Evolutionary conservation across 2,888 invertebrate genomes (phyloP), one percentile per base, ranked within the genome.

Genomic region (Oligia strigilis): DNA sequence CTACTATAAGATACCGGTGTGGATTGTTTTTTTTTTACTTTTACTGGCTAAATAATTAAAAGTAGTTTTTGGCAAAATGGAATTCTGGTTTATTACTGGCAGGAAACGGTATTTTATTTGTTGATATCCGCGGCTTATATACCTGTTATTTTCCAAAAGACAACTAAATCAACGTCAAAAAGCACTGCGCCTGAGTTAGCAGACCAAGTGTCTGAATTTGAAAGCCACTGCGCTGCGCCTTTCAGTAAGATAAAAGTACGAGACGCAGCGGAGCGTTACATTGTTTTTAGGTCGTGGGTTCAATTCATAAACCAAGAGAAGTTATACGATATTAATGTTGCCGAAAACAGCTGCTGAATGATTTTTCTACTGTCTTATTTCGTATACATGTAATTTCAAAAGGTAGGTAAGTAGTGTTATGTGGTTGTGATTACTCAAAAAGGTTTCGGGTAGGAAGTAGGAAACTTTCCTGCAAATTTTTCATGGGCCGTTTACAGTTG

Each of bases 271-370:
- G 64, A 70, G 80, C 82, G 77, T 64, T 40, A 36, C 80, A 11
- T 29, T 14, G 77, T 64, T 80, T 82, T 43, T 64, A 76, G 82
- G 76, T 82, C 80, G 69, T 76, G 76, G 40, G 23, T 64, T 75
- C 29, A 62, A 75, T 76, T 82, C 40, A 49, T 65, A 40, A 43
- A 29, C 8, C 17, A 64, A 49, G 9, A 71, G 23, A 70, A 49
- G 46, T 19, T 49, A 49, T 29, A 55, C 23, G 14, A 71, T 36
- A 29, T 29, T 29, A 71, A 71, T 23, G 36, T 40, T 55, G 49
- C n/a, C 40, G 40, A 75, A 75, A 62, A 49, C 62, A 58, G n/a
- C 40, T 36, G 5, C n/a, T 46, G 5, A 60, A 60, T 58, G 11
- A 40, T 11, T 5, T 66, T 66, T 2, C 65, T 58, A 23, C 23